Evolutionary conservation across 2,797 vertebrate genomes (phyloP), one percentile per base, ranked within the genome.

Genomic region (Columba guinea): DNA sequence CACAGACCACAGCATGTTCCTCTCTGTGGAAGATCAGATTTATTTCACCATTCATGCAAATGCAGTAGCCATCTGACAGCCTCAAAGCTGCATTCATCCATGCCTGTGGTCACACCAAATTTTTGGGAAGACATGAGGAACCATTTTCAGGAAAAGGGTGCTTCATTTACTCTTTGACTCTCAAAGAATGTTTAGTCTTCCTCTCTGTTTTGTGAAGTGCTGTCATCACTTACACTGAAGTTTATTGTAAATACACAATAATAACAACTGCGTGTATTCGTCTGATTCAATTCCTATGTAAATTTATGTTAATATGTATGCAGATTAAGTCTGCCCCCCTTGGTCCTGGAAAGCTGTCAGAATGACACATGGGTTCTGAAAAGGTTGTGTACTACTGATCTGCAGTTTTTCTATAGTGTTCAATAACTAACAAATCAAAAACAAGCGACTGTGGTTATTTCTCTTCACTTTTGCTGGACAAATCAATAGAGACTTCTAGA

Each of bases 201-300:
- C 87, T 84, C 53, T 91, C 75, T 97, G 88, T 92, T 97, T 96
- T 94, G 93, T 87, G 84, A 92, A 93, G 86, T 41, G 74, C 93
- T 95, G 92, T 96, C 84, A 92, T 95, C 92, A 94, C 92, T 95
- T 92, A 95, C 70, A 92, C 89, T 94, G 90, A 94, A 91, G 86
- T 94, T 97, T 96, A 95, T 95, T 94, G 93, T 96, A 96, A 96
- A 97, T 97, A 96, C 90, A 96, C 96, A 95, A 96, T 96, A 94
- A 96, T 86, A 96, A 95, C 93, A 97, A 96, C 93, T 94, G 90
- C 13, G 23, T 22, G 24, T 88, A 96, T 96, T 96, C 88, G 93
- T 95, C 88, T 8, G 10, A 93, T 94, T 96, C 90, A 77, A 89
- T 94, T 95, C 93, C 95, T 71, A 93, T 97, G 93, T 78, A 96